Conservation (phyloP, 2,797 vertebrate species). For the Sebastes vulpes region DNA sequence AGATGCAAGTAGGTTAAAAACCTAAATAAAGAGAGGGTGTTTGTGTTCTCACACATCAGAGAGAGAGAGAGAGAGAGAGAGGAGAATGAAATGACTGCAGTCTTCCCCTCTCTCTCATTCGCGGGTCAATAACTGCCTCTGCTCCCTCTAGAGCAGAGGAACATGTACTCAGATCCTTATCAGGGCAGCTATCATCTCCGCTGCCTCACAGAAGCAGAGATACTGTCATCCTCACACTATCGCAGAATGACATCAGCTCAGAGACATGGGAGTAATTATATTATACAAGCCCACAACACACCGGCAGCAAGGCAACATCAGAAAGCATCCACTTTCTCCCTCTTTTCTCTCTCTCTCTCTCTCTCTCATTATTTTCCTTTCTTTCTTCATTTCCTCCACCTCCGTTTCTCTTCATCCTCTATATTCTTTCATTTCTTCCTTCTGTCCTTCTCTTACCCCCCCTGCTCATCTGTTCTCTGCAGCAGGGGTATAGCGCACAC, state of each 20-base stretch:
- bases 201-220: constrained; percentile 72
- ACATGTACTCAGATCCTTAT: constrained; percentile 89
- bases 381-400: constrained; percentile 10
- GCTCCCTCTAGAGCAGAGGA: constrained; percentile 78
- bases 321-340: constrained; percentile 37
- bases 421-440: constrained; percentile 12
- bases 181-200: constrained; percentile 81
- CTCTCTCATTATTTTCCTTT: neutral
- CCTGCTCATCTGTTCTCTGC: constrained; percentile 22
- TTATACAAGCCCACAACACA: constrained; percentile 82
- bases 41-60: constrained; percentile 57
- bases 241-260: constrained; percentile 82
- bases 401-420: neutral
- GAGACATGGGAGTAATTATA: constrained; percentile 86
- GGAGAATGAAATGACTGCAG: constrained; percentile 55
- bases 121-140: constrained; percentile 85
- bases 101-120: constrained; percentile 60
- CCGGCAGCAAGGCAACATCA: constrained; percentile 83
- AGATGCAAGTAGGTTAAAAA: constrained; percentile 57
- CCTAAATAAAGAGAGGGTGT: constrained; percentile 35
- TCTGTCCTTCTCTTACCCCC: neutral
- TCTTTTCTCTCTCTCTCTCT: neutral
- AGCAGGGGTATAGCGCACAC: constrained; percentile 16
- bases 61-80: constrained; percentile 22
- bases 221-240: constrained; percentile 80